A percentile compares a stretch with the other conserved stretches of the same genome.
Evolutionary conservation across 2,113 vertebrate species (phyloP).

Genomic region (cattle (Bos taurus)): DNA sequence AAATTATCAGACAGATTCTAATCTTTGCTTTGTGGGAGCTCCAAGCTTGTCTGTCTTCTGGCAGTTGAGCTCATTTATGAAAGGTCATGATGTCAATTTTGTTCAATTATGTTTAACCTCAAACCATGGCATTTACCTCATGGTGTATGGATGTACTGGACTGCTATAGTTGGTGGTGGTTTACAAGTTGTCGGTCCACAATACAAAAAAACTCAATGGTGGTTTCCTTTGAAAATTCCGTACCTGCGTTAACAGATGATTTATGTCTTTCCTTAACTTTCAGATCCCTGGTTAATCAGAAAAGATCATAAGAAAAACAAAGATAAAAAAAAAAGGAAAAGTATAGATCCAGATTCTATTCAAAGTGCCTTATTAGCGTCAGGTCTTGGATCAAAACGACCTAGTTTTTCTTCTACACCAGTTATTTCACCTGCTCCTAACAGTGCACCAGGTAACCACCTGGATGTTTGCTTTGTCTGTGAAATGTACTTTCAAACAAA

Average conservation of each 20-base stretch:
- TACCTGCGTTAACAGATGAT: not conserved
- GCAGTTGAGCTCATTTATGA: not conserved
- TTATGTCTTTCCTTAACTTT: not conserved
- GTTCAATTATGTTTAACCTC: not conserved
- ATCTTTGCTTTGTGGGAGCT: not conserved
- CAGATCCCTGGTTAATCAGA: slow-evolving; percentile 97
- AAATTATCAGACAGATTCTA: not conserved
- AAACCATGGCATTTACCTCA: not conserved
- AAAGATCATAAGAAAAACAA: slow-evolving; percentile 97
- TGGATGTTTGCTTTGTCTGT: not conserved
- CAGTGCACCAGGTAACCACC: slow-evolving; percentile 78
- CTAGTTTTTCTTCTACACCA: slow-evolving; percentile 89
- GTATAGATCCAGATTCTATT: slow-evolving; percentile 98
- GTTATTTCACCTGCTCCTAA: slow-evolving; percentile 81
- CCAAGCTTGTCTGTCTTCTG: not conserved
- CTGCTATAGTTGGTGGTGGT: not conserved
- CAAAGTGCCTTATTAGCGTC: slow-evolving; percentile 99
- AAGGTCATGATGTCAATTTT: not conserved
- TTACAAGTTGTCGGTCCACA: not conserved
- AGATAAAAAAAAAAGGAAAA: slow-evolving; percentile 93
- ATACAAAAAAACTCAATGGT: not conserved
- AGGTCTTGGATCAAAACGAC: slow-evolving; percentile 93
- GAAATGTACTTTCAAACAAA: not conserved
- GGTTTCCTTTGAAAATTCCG: not conserved
- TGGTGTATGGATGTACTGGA: not conserved